Percentiles rank a stretch among this genome's conserved stretches.
Evolutionary conservation across 2,113 vertebrate species (phyloP).

Genomic region (Callipepla californica): DNA sequence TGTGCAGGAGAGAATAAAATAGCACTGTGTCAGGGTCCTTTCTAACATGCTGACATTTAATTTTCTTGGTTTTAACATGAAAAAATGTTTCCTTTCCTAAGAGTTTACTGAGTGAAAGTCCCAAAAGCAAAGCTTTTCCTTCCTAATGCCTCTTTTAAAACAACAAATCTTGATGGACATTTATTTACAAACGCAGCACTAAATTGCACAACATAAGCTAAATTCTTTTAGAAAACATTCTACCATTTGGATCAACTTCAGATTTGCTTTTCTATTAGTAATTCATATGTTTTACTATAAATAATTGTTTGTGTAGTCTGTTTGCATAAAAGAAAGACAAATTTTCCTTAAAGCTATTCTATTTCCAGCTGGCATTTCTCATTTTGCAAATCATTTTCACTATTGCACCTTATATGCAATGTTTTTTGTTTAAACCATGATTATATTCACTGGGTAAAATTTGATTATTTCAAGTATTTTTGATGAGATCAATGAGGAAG

Average conservation of each 20-base stretch:
- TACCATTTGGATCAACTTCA: not conserved
- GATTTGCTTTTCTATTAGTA: not conserved
- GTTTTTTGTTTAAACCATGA: not conserved
- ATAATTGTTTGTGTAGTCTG: not conserved
- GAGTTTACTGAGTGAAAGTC: not conserved
- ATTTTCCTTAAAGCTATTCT: not conserved
- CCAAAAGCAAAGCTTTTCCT: not conserved
- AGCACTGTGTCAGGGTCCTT: not conserved
- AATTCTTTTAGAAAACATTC: not conserved
- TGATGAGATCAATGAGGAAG: not conserved
- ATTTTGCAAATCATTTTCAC: not conserved
- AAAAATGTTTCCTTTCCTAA: not conserved
- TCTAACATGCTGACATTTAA: not conserved
- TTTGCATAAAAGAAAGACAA: not conserved
- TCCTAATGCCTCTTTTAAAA: not conserved
- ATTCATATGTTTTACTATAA: slow-evolving; percentile 37
- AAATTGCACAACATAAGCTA: not conserved
- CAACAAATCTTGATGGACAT: not conserved
- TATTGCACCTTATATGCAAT: not conserved
- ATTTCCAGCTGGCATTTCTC: not conserved
- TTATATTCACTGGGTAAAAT: not conserved
- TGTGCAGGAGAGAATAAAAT: not conserved
- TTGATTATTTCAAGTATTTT: not conserved
- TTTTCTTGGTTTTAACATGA: not conserved
- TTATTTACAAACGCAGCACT: not conserved